Conservation (phyloP, 2,888 invertebrate species). For the Agonopterix heracliana region DNA sequence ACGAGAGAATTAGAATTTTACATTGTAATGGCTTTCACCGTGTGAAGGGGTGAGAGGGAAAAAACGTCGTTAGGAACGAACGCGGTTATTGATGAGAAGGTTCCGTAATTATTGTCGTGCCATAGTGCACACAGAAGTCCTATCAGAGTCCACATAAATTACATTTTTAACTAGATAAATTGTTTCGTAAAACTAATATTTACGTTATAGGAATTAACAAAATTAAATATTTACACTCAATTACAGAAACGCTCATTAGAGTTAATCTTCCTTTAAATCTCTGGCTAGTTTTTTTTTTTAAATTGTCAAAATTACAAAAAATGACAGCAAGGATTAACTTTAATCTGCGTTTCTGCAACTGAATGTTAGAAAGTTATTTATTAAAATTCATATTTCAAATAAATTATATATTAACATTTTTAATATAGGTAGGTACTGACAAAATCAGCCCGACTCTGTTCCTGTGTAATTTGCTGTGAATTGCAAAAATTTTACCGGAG, state of each 20-base stretch:
- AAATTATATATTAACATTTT: too few relatives aligned
- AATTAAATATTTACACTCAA: too few relatives aligned
- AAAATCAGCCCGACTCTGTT: too few relatives aligned
- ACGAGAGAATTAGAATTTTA: constrained; percentile 62
- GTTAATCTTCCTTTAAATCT: too few relatives aligned
- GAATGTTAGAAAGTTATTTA: too few relatives aligned
- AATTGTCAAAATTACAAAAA: too few relatives aligned
- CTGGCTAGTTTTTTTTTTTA: too few relatives aligned
- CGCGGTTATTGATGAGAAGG: background rate
- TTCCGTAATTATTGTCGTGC: constrained; percentile 7
- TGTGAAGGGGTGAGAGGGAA: constrained; percentile 21
- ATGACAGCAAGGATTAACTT: too few relatives aligned
- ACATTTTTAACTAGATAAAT: background rate
- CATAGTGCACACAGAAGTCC: background rate
- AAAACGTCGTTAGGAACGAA: constrained; percentile 9
- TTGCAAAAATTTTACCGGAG: background rate
- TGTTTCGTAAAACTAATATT: background rate
- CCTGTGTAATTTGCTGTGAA: background rate
- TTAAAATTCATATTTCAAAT: too few relatives aligned
- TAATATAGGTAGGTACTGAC: too few relatives aligned
- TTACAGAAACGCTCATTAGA: too few relatives aligned
- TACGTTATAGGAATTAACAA: background rate
- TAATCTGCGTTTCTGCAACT: too few relatives aligned
- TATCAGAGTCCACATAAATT: background rate
- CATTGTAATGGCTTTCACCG: constrained; percentile 43